phyloP scores from a whole-genome alignment of 2,888 invertebrate genomes.

The Cheilosia grossa region DNA sequence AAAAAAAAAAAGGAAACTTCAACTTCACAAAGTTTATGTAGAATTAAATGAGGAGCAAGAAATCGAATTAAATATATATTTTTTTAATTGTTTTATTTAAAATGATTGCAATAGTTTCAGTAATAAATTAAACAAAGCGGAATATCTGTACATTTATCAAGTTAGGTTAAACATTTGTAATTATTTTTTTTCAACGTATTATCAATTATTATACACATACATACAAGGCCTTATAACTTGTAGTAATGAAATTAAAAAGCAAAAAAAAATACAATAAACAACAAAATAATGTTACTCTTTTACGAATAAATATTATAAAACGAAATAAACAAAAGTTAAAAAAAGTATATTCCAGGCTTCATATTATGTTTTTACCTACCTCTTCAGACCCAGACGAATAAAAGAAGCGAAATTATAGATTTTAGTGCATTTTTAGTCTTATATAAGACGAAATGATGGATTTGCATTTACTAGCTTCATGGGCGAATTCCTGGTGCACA shows the following conservation, averaged over 20 bases:
- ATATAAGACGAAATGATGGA: too few relatives aligned
- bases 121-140: constrained; percentile 52
- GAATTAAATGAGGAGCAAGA: constrained; percentile 28
- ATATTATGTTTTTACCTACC: background rate
- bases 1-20: constrained; percentile 14
- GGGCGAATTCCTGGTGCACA: too few relatives aligned
- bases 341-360: background rate
- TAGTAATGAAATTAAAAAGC: constrained; percentile 53
- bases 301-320: constrained; percentile 49
- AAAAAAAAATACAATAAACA: constrained; percentile 11
- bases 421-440: too few relatives aligned
- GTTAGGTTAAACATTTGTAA: constrained; percentile 71
- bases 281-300: constrained; percentile 53
- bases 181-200: constrained; percentile 71
- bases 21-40: constrained; percentile 55
- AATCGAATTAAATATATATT: constrained; percentile 49
- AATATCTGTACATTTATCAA: constrained; percentile 68
- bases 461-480: too few relatives aligned
- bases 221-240: constrained; percentile 73
- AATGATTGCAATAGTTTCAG: constrained; percentile 65
- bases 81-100: constrained; percentile 56
- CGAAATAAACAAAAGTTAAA: constrained; percentile 24
- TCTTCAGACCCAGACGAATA: too few relatives aligned
- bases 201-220: constrained; percentile 55
- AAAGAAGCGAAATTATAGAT: too few relatives aligned